Percentiles rank a stretch among this genome's conserved stretches.
Conservation (phyloP, 2,888 invertebrate genomes). For the Erebia epiphron region DNA sequence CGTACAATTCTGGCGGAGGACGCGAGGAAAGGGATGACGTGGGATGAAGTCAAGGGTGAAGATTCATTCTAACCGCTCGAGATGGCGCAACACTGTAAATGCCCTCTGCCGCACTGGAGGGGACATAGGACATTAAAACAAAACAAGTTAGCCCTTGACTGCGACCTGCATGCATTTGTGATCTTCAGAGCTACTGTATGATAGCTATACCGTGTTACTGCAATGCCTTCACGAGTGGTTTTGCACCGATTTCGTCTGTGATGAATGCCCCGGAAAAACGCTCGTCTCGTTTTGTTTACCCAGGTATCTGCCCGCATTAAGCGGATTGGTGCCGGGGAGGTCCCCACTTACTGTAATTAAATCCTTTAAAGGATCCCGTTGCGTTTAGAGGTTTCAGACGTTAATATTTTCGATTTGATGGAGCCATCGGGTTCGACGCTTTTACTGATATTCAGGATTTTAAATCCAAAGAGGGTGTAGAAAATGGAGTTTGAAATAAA, state of each 20-base stretch:
- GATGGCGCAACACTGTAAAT: no score
- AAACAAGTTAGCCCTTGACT: no score
- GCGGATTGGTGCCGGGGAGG: constrained; percentile 65
- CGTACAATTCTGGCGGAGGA: no score
- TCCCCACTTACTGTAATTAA: constrained; percentile 76
- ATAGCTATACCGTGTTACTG: not conserved
- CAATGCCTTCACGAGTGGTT: constrained; percentile 33
- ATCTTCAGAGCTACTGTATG: not conserved
- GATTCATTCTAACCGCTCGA: no score
- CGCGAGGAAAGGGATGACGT: no score
- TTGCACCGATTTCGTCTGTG: constrained; percentile 47
- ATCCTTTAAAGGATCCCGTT: constrained; percentile 70
- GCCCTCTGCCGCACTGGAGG: no score
- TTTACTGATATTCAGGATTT: not conserved
- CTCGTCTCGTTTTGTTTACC: constrained; percentile 45
- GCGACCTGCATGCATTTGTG: not conserved
- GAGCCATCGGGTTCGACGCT: not conserved
- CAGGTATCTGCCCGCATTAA: constrained; percentile 59
- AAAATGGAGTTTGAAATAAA: constrained; percentile 2
- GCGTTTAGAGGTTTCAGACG: constrained; percentile 39
- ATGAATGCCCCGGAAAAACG: constrained; percentile 58
- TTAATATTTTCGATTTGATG: constrained; percentile 10
- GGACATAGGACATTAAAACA: no score
- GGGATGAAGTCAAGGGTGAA: no score
- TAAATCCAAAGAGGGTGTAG: not conserved